Conservation (phyloP, 92 coral and sea anemone genomes). For the Metridium senile region DNA sequence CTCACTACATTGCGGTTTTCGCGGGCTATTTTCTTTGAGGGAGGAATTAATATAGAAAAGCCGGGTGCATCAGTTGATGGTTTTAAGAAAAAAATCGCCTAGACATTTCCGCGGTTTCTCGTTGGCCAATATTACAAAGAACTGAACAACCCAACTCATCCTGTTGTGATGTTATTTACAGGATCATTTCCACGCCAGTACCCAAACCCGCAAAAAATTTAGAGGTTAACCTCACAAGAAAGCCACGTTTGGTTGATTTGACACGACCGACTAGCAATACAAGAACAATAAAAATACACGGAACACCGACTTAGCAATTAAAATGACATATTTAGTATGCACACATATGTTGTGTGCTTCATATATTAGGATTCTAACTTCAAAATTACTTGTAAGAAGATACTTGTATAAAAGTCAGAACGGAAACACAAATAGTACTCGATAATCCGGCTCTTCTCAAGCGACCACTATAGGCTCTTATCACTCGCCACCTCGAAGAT, state of each 20-base stretch:
- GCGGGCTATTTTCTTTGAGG: background rate
- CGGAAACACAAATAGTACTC: constrained; percentile 46
- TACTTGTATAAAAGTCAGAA: constrained; percentile 33
- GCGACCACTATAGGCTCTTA: constrained; percentile 49
- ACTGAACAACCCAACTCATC: constrained; percentile 35
- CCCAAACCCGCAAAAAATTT: constrained; percentile 42
- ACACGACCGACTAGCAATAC: constrained; percentile 33
- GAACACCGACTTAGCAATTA: constrained; percentile 17
- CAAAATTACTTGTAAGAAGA: constrained; percentile 46
- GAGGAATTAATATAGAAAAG: constrained; percentile 9
- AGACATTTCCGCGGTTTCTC: constrained; percentile 48
- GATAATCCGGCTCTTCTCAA: constrained; percentile 42
- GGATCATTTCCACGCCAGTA: constrained; percentile 47
- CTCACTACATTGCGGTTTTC: constrained; percentile 15
- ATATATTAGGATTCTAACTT: constrained; percentile 30
- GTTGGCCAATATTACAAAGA: constrained; percentile 40
- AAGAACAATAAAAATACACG: constrained; percentile 17
- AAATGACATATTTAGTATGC: constrained; percentile 6
- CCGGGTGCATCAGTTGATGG: constrained; percentile 27
- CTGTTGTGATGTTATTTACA: constrained; percentile 37
- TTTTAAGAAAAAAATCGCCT: constrained; percentile 29
- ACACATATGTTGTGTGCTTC: constrained; percentile 10
- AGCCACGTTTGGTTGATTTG: constrained; percentile 40
- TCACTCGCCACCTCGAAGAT: constrained; percentile 52
- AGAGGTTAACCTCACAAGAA: constrained; percentile 40